Conservation (phyloP, 1,140 invertebrate genomes). For the Lasaia peninsularis region DNA sequence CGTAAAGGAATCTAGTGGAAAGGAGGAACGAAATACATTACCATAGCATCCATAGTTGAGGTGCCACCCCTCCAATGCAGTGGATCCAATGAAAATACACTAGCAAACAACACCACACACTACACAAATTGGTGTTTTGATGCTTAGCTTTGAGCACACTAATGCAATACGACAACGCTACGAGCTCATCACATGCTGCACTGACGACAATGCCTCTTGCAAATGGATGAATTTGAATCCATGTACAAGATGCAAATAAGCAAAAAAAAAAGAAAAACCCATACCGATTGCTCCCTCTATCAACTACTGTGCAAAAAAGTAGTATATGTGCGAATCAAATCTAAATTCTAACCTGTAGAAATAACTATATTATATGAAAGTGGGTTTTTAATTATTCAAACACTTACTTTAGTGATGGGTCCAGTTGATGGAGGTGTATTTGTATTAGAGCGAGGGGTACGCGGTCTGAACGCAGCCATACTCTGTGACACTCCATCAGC, state of each 20-base stretch:
- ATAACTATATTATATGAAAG: constrained; percentile 17
- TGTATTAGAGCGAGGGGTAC: constrained; percentile 89
- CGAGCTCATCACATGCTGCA: constrained; percentile 69
- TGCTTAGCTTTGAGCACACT: constrained; percentile 71
- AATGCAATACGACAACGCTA: constrained; percentile 74
- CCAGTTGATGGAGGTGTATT: constrained; percentile 84
- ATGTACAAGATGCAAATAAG: constrained; percentile 67
- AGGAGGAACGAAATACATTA: constrained; percentile 67
- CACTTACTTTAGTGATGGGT: constrained; percentile 94
- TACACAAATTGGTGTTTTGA: constrained; percentile 70
- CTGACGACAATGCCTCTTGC: constrained; percentile 62
- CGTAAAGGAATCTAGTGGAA: constrained; percentile 63
- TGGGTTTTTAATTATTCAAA: constrained; percentile 23
- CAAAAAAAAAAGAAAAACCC: constrained; percentile 64
- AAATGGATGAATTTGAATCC: constrained; percentile 59
- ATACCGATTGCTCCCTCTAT: constrained; percentile 73
- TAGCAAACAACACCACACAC: constrained; percentile 74
- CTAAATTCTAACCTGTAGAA: constrained; percentile 62
- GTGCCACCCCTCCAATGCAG: constrained; percentile 75
- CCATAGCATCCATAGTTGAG: constrained; percentile 63
- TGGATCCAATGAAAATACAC: constrained; percentile 63
- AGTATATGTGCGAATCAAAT: constrained; percentile 60
- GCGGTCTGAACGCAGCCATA: constrained; percentile 96
- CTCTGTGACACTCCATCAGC: constrained; percentile 98
- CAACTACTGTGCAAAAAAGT: constrained; percentile 70